phyloP scores from a whole-genome alignment of 2,797 vertebrate genomes.

The Rhinophrynus dorsalis region DNA sequence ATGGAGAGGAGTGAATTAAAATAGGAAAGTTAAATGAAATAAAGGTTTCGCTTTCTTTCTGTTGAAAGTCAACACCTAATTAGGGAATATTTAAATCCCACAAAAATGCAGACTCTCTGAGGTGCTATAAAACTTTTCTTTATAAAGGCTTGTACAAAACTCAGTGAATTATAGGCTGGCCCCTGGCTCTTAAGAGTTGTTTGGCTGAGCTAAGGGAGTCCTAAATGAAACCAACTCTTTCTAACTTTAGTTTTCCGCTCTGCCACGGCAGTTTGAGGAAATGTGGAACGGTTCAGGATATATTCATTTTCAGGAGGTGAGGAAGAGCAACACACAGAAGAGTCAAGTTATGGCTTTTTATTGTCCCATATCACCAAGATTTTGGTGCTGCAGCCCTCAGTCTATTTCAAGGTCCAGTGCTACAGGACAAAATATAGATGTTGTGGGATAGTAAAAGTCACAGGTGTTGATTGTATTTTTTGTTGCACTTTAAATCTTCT shows the following conservation, averaged over 20 bases:
- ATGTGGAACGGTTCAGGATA: not conserved
- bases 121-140: constrained; percentile 57
- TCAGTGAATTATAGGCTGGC: constrained; percentile 54
- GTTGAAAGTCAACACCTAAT: constrained; percentile 66
- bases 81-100: constrained; percentile 68
- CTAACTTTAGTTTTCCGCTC: constrained; percentile 20
- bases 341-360: constrained; percentile 7
- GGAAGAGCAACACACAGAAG: constrained; percentile 2
- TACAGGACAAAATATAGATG: constrained; percentile 17
- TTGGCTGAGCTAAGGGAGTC: constrained; percentile 26
- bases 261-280: not conserved
- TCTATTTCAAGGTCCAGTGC: constrained; percentile 24
- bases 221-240: constrained; percentile 48
- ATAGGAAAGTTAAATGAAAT: constrained; percentile 62
- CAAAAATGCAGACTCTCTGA: constrained; percentile 61
- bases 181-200: constrained; percentile 47
- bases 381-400: not conserved
- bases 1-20: constrained; percentile 63
- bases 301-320: not conserved
- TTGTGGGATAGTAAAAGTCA: constrained; percentile 14
- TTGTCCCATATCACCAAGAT: constrained; percentile 23
- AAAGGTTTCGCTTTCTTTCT: constrained; percentile 59
- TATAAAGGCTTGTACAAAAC: constrained; percentile 54
- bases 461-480: constrained; percentile 19
- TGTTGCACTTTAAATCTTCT: not conserved